These are phyloP conservation scores for Champsocephalus esox DNA, from an alignment of 2,797 vertebrate species.

Conservation along the genomic window DNA sequence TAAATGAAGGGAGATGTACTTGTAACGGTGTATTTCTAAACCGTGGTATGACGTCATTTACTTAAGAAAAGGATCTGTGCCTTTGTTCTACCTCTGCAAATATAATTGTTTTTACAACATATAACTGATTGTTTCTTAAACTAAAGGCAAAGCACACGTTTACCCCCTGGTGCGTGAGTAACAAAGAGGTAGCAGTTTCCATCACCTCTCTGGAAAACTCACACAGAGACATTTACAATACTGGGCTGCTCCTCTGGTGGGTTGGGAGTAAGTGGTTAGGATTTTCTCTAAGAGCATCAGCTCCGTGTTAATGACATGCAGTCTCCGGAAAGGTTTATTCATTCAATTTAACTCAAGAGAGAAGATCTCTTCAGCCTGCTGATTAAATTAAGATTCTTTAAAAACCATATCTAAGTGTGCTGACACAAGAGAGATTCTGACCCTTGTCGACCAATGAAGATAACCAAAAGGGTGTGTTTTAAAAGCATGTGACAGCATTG, in stretches of 20 bases:
- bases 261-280: slow-evolving; percentile 74
- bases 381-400: slow-evolving; percentile 85
- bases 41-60: too few relatives aligned
- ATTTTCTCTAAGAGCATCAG: slow-evolving; percentile 81
- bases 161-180: slow-evolving; percentile 14
- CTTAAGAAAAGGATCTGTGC: too few relatives aligned
- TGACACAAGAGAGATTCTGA: slow-evolving; percentile 54
- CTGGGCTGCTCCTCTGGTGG: slow-evolving; percentile 65
- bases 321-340: slow-evolving; percentile 80
- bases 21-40: too few relatives aligned
- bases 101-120: slow-evolving; percentile 8
- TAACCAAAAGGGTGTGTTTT: slow-evolving; percentile 17
- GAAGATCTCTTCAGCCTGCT: slow-evolving; percentile 76
- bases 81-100: too few relatives aligned
- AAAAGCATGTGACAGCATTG: not conserved
- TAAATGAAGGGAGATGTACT: too few relatives aligned
- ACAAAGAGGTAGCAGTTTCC: slow-evolving; percentile 28
- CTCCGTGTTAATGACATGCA: slow-evolving; percentile 81
- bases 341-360: slow-evolving; percentile 81
- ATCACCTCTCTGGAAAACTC: slow-evolving; percentile 50
- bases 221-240: slow-evolving; percentile 48
- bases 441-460: slow-evolving; percentile 35
- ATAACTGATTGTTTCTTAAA: slow-evolving; percentile 20
- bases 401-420: slow-evolving; percentile 74
- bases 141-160: slow-evolving; percentile 6